A percentile compares a stretch with the other conserved stretches of the same genome.
Conservation (phyloP, 2,888 invertebrate genomes). For the Reticulitermes lucifugus region DNA sequence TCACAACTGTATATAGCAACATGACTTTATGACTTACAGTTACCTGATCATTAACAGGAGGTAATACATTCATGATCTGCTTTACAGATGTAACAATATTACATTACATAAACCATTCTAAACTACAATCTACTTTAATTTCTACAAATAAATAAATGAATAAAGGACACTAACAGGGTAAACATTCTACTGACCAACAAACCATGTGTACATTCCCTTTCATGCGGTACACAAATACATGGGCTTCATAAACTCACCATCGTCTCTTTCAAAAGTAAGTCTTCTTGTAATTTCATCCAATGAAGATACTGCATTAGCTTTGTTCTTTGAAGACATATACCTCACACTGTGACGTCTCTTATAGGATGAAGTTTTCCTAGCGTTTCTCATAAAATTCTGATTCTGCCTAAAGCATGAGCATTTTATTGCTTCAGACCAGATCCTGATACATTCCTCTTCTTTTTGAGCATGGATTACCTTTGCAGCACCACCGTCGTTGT, state of each 20-base stretch:
- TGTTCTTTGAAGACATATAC: neutral
- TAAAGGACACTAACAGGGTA: too few relatives aligned
- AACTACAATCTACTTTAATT: too few relatives aligned
- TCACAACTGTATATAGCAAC: too few relatives aligned
- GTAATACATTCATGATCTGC: too few relatives aligned
- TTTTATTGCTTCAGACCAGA: conserved; percentile 70
- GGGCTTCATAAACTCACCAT: neutral
- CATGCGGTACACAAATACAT: neutral
- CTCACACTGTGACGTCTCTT: conserved; percentile 63
- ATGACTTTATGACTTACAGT: too few relatives aligned
- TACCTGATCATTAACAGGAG: too few relatives aligned
- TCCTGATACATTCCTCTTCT: conserved; percentile 69
- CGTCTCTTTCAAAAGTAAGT: conserved; percentile 12
- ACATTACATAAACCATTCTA: too few relatives aligned
- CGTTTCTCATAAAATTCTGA: conserved; percentile 67
- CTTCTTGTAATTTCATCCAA: conserved; percentile 15
- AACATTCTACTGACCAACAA: too few relatives aligned
- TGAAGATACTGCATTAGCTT: neutral
- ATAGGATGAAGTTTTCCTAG: conserved; percentile 67
- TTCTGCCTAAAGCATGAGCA: conserved; percentile 75
- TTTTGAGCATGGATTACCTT: conserved; percentile 65
- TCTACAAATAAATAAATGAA: too few relatives aligned
- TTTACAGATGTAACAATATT: too few relatives aligned
- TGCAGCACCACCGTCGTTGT: conserved; percentile 51
- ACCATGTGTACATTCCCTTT: too few relatives aligned